A percentile compares a stretch with the other conserved stretches of the same genome.
Conservation (phyloP, 2,797 vertebrate genomes). For the Sphenopsis melanotis region DNA sequence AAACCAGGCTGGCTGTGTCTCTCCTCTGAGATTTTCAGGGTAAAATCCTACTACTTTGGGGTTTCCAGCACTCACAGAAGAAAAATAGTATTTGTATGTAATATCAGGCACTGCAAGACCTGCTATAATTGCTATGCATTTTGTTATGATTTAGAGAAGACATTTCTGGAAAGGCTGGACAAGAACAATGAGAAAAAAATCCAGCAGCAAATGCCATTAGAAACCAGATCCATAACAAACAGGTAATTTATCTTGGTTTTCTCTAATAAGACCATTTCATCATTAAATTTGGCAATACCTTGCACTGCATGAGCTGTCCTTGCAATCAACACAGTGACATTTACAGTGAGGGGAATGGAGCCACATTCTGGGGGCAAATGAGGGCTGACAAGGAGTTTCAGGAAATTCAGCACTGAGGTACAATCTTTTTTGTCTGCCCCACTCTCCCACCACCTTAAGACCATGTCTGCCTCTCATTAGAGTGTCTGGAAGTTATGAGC, state of each 20-base stretch:
- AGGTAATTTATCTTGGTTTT: background rate
- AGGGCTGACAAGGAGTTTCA: background rate
- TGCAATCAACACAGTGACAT: accelerated
- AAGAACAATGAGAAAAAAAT: background rate
- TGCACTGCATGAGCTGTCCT: background rate
- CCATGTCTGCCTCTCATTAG: background rate
- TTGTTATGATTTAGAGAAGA: background rate
- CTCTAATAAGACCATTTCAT: background rate
- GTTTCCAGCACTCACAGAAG: background rate
- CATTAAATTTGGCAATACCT: background rate
- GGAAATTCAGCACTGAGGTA: background rate
- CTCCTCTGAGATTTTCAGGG: background rate
- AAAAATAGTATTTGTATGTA: background rate
- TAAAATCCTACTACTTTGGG: background rate
- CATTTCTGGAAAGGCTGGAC: background rate
- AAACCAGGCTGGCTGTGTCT: background rate
- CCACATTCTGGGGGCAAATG: background rate
- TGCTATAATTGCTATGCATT: background rate
- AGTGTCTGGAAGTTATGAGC: background rate
- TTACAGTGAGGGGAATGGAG: background rate
- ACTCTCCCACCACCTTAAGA: background rate
- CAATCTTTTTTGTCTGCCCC: background rate
- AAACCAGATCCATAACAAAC: background rate
- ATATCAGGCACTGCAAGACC: background rate
- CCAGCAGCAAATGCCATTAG: background rate